A percentile compares a stretch with the other conserved stretches of the same genome.
These are phyloP conservation scores for Hemithea aestivaria DNA, from an alignment of 2,888 invertebrate genomes.

Conservation along the genomic window DNA sequence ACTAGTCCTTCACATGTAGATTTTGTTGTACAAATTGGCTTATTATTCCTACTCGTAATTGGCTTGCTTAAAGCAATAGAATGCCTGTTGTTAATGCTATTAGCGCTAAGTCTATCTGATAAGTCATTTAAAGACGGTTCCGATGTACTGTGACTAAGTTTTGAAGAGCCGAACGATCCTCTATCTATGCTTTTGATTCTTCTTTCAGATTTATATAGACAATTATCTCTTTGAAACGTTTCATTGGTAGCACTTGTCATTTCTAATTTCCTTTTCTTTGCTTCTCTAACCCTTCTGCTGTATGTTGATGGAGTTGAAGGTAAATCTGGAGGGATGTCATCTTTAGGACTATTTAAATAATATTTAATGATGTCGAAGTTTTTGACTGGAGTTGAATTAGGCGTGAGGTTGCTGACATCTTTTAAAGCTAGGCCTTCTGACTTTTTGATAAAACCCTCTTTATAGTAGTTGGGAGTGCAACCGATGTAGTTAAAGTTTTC, in stretches of 20 bases:
- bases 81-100: slow-evolving; percentile 46
- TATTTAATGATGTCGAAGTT: slow-evolving; percentile 54
- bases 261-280: slow-evolving; percentile 71
- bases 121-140: slow-evolving; percentile 65
- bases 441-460: slow-evolving; percentile 78
- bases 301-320: slow-evolving; percentile 67
- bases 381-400: slow-evolving; percentile 65
- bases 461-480: slow-evolving; percentile 80
- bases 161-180: slow-evolving; percentile 41
- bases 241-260: slow-evolving; percentile 56
- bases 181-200: slow-evolving; percentile 49
- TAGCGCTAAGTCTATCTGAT: slow-evolving; percentile 56
- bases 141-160: slow-evolving; percentile 61
- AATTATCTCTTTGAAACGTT: slow-evolving; percentile 55
- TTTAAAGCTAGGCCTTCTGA: slow-evolving; percentile 70
- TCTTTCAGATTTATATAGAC: slow-evolving; percentile 65
- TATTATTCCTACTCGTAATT: slow-evolving; percentile 38
- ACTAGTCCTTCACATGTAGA: slow-evolving; percentile 72
- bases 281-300: slow-evolving; percentile 69
- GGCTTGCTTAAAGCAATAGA: slow-evolving; percentile 45
- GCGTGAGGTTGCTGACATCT: slow-evolving; percentile 82
- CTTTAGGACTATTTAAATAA: slow-evolving; percentile 48
- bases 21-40: slow-evolving; percentile 61
- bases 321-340: slow-evolving; percentile 58
- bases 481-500: slow-evolving; percentile 73